Percentiles rank a stretch among this genome's conserved stretches.
These are phyloP conservation scores for Sesia bembeciformis DNA, from an alignment of 2,888 invertebrate species.

Conservation along the genomic window DNA sequence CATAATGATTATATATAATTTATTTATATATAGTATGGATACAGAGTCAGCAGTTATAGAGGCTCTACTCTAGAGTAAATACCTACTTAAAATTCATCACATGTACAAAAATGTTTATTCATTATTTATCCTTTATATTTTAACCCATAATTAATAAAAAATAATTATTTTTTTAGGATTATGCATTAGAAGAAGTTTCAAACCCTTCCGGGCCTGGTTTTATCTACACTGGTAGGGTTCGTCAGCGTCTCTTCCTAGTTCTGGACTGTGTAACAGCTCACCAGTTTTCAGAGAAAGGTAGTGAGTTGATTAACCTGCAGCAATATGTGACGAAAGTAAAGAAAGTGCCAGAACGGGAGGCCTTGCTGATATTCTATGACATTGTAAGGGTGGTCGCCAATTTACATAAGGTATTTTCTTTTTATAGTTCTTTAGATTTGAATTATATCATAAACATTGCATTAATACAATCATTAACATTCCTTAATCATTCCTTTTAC, in stretches of 20 bases:
- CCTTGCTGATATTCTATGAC: conserved; percentile 82
- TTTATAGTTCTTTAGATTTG: neutral
- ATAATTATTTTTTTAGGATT: conserved; percentile 68
- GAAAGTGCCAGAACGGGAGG: conserved; percentile 82
- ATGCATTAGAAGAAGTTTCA: conserved; percentile 78
- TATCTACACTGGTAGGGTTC: conserved; percentile 72
- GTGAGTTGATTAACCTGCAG: conserved; percentile 79
- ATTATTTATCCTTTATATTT: neutral
- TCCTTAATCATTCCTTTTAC: too few species aligned
- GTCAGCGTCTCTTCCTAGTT: conserved; percentile 79
- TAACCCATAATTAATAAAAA: neutral
- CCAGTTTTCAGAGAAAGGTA: conserved; percentile 72
- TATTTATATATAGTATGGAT: too few species aligned
- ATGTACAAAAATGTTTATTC: neutral
- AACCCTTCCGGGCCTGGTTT: conserved; percentile 57
- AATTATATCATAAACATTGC: neutral
- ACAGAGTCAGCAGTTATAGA: too few species aligned
- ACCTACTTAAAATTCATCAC: too few species aligned
- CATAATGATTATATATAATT: too few species aligned
- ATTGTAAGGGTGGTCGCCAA: conserved; percentile 82
- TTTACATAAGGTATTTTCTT: conserved; percentile 77
- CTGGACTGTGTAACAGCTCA: conserved; percentile 83
- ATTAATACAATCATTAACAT: too few species aligned
- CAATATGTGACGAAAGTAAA: conserved; percentile 85
- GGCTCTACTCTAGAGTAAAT: too few species aligned